phyloP scores from a whole-genome alignment of 2,797 vertebrate genomes.

The Melanogrammus aeglefinus region DNA sequence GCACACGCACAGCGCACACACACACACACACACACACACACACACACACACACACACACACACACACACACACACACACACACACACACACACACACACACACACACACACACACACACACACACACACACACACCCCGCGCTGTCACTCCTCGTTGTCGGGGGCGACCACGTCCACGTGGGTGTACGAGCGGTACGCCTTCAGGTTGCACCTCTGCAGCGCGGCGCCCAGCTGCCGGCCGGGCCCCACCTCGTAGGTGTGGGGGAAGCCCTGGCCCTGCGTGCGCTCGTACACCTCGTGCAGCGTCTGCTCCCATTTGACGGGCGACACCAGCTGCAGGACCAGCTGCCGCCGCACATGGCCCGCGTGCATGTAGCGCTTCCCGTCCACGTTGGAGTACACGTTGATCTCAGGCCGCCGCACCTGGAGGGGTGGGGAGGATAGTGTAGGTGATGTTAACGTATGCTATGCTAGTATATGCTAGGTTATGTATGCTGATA shows the following conservation, averaged over 20 bases:
- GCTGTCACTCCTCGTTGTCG: constrained; percentile 22
- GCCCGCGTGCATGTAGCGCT: constrained; percentile 77
- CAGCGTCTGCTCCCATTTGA: constrained; percentile 94
- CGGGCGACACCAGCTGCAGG: constrained; percentile 86
- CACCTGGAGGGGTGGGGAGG: constrained; percentile 47
- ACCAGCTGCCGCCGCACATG: constrained; percentile 78
- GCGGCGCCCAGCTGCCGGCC: constrained; percentile 84
- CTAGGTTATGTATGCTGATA: not conserved
- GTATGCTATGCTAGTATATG: not conserved
- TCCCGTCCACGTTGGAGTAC: constrained; percentile 85
- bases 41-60: no score
- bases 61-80: no score
- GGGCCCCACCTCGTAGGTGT: constrained; percentile 87
- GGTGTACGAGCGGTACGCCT: constrained; percentile 81
- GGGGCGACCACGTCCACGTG: constrained; percentile 66
- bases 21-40: no score
- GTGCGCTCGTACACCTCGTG: constrained; percentile 83
- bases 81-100: not conserved
- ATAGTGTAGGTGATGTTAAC: not conserved
- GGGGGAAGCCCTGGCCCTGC: constrained; percentile 80
- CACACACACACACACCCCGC: not conserved
- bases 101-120: not conserved
- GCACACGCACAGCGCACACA: no score
- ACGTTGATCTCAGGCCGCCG: constrained; percentile 81
- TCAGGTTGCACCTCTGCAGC: constrained; percentile 86